These are phyloP conservation scores for Agrotis puta DNA, from an alignment of 2,888 invertebrate species.

Conservation along the genomic window DNA sequence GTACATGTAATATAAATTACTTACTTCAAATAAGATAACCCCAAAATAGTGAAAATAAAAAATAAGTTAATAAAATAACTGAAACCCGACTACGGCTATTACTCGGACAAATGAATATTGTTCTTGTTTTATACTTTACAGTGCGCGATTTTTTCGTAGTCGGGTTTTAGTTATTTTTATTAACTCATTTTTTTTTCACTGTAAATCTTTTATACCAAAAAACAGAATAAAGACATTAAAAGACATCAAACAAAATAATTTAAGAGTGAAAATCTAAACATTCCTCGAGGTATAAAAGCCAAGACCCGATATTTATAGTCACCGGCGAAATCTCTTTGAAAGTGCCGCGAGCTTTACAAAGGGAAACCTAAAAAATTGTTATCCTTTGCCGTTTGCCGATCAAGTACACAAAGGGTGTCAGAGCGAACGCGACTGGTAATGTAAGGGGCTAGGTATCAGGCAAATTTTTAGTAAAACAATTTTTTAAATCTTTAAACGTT, in stretches of 20 bases:
- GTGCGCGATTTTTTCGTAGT: too few species aligned
- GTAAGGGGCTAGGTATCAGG: background rate
- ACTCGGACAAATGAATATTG: too few species aligned
- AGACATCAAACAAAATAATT: constrained; percentile 29
- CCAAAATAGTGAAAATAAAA: too few species aligned
- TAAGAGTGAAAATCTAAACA: constrained; percentile 9
- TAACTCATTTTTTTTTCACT: too few species aligned
- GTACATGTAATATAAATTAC: too few species aligned
- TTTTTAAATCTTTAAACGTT: constrained; percentile 2
- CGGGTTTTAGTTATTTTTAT: too few species aligned
- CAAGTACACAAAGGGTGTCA: constrained; percentile 58
- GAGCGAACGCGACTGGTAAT: background rate
- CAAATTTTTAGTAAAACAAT: background rate
- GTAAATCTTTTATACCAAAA: background rate
- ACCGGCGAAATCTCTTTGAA: constrained; percentile 19
- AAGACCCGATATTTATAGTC: constrained; percentile 42
- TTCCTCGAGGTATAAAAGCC: constrained; percentile 8
- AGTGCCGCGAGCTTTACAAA: constrained; percentile 43
- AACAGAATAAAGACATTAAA: background rate
- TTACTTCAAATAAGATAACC: too few species aligned
- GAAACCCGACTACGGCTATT: too few species aligned
- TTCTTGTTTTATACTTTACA: too few species aligned
- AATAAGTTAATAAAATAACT: too few species aligned
- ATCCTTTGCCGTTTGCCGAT: constrained; percentile 47
- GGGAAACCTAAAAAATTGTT: constrained; percentile 61